Evolutionary conservation across 2,797 vertebrate species (phyloP).

Genomic region (Ctenopoma multispine): DNA sequence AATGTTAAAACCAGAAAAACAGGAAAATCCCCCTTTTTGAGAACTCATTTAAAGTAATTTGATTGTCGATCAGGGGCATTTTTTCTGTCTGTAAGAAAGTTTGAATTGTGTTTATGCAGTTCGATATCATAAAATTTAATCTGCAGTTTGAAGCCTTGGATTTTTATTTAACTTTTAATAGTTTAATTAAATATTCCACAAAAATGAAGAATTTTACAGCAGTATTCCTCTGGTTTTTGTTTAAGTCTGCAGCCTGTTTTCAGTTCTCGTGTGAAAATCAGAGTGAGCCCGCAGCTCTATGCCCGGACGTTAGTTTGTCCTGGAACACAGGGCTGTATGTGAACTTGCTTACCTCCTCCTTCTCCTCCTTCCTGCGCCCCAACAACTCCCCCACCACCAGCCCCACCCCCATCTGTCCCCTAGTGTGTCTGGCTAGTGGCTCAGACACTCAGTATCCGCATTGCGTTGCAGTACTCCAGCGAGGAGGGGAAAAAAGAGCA

Average conservation of each 20-base stretch:
- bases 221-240: background rate
- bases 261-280: background rate
- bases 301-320: constrained; percentile 62
- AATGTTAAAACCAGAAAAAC: background rate
- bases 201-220: background rate
- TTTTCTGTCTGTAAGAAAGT: background rate
- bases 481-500: constrained; percentile 81
- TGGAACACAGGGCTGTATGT: constrained; percentile 65
- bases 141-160: background rate
- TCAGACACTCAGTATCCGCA: constrained; percentile 87
- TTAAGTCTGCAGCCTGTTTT: constrained; percentile 1
- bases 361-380: constrained; percentile 52
- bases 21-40: background rate
- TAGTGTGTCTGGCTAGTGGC: constrained; percentile 85
- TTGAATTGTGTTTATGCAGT: background rate
- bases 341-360: constrained; percentile 74
- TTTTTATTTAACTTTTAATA: background rate
- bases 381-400: background rate
- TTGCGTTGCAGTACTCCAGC: constrained; percentile 85
- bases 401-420: constrained; percentile 50
- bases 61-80: background rate
- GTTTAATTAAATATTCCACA: background rate
- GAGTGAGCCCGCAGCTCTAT: constrained; percentile 3
- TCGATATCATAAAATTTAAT: constrained; percentile 8
- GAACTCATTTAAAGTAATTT: background rate